Percentiles rank a stretch among this genome's conserved stretches.
Evolutionary conservation across 92 coral and sea anemone species (phyloP).

Genomic region (Plumapathes pennacea): DNA sequence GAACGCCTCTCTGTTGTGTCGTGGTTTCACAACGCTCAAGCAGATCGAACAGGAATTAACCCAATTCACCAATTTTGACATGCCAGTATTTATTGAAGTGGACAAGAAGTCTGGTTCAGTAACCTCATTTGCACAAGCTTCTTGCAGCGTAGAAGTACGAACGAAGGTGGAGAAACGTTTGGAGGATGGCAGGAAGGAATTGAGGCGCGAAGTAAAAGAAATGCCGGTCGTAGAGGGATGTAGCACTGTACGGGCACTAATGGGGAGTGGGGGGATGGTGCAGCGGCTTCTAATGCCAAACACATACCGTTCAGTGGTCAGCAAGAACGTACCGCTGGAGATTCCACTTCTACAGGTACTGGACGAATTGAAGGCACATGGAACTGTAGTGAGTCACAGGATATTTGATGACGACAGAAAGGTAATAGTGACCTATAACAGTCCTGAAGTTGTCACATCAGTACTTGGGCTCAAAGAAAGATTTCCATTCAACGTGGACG

Average conservation of each 20-base stretch:
- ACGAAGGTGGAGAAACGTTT: constrained; percentile 23
- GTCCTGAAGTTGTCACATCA: background rate
- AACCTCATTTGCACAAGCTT: constrained; percentile 36
- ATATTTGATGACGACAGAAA: background rate
- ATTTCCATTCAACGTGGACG: constrained; percentile 5
- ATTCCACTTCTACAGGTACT: constrained; percentile 7
- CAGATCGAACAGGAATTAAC: constrained; percentile 43
- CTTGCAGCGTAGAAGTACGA: constrained; percentile 19
- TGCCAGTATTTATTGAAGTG: constrained; percentile 44
- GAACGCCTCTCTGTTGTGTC: constrained; percentile 43
- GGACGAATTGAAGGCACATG: constrained; percentile 13
- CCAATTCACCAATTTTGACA: constrained; percentile 18
- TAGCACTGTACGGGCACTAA: constrained; percentile 37
- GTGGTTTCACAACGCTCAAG: constrained; percentile 19
- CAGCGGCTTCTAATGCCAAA: constrained; percentile 67
- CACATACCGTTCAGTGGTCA: constrained; percentile 70
- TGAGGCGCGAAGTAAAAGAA: constrained; percentile 47
- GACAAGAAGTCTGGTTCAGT: constrained; percentile 28
- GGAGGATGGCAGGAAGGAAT: constrained; percentile 37
- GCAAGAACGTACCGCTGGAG: constrained; percentile 5
- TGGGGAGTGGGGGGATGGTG: constrained; percentile 61
- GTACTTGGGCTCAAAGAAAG: constrained; percentile 1
- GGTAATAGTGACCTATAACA: constrained; percentile 1
- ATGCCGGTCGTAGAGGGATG: constrained; percentile 13
- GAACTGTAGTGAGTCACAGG: constrained; percentile 25